Base-by-base conservation (phyloP, 2,797 vertebrate species). In the Phaenicophaeus curvirostris region DNA sequence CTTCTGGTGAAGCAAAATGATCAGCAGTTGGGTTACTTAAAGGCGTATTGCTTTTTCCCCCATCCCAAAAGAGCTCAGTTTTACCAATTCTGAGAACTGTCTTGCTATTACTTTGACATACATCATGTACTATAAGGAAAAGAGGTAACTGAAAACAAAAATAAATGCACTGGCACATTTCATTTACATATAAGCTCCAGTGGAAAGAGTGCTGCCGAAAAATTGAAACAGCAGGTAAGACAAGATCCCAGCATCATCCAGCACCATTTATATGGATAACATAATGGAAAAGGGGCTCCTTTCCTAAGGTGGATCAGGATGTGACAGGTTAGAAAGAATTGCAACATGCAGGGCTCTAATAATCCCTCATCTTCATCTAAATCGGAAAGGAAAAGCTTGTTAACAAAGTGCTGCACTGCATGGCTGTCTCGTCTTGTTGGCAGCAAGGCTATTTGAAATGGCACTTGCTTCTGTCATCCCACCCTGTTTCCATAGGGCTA, bases 51-150 rank as follows among this genome's bases (percentile, higher is more conserved):
- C 9, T 69, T 66, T 55, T 81, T 72, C 17, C 8, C 8, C 7
- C 31, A 53, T 2, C 6, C 23, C 27, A 19, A n/a, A 85, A n/a
- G 16, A 72, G 13, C 54, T 75, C 50, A 0, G 0, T 46, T 65
- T 61, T 18, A 61, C 27, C 55, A 23, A 59, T 37, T 66, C 63
- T 35, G 54, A 89, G 23, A 88, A 50, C 8, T 21, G 15, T 8
- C 0, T 31, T 61, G 37, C 10, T 61, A 25, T 65, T 87, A 53
- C 39, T 58, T 55, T 63, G 63, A 9, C 46, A 10, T 20, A 3
- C 20, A 48, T 55, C 9, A 21, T 12, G 5, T 30, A 13, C 17
- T 37, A 5, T 17, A 63, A 62, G 14, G 35, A 53, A 44, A 46
- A 58, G 20, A 21, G 2, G 9, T 68, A 61, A 54, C 28, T 54